Evolutionary conservation across 2,888 invertebrate species (phyloP), one percentile per base, ranked within the genome.

Genomic region (Ephialtes manifestator): DNA sequence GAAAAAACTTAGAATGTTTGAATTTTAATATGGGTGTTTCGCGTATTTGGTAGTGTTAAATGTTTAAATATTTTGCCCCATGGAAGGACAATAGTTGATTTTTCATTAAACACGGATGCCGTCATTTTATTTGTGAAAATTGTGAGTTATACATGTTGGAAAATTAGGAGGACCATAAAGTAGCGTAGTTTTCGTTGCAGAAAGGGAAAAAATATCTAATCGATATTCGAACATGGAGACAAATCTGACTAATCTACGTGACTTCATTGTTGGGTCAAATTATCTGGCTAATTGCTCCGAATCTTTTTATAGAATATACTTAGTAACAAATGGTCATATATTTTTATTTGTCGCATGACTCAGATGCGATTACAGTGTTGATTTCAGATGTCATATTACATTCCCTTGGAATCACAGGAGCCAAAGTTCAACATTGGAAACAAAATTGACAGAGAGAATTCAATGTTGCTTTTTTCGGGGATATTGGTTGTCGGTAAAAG

Each of bases 401-500:
- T 53, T 53, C 11, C 4, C 18, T 51, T 1, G 5, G n/a, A 8
- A 46, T 53, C 20, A 2, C 3, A 24, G 31, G 8, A 31, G 28
- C 4, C 3, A 58, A 53, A 5, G n/a, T 15, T 7, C 18, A 28
- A 24, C 28, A 68, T 46, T 24, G n/a, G 48, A 20, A 72, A 53
- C 18, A 65, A 65, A 53, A 31, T 55, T 2, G 68, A 72, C 55
- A 31, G 31, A 43, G 72, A 65, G 15, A 55, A 74, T 55, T 74
- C 28, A 31, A 63, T 65, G 71, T 65, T 11, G 35, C 18, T 28
- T 35, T 35, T 51, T 53, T 65, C 28, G 10, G 39, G 28, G 31
- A 31, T 15, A 31, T 24, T 58, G 28, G 15, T 58, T 31, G 28
- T 13, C 20, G 58, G 24, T 58, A 28, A 28, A 58, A 58, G 58